Base-by-base conservation (phyloP, 2,797 vertebrate genomes). In the Pitangus sulphuratus region DNA sequence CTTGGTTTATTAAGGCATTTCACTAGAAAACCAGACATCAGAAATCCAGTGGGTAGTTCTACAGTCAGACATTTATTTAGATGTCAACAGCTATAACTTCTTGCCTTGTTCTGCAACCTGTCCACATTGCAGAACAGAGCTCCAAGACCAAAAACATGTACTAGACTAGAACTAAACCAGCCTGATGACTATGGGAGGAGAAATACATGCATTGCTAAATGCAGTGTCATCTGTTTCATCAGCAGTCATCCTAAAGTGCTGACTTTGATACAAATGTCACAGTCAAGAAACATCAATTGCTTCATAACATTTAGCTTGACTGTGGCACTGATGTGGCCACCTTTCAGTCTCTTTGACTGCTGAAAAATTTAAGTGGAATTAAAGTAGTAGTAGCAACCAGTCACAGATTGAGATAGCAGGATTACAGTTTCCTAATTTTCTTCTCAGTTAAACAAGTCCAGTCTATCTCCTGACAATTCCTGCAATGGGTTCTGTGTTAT, bases 321-420 rank as follows among this genome's bases (percentile, higher is more conserved):
- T 58, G 26, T n/a, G 35, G 47, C 42, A 65, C 50, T 68, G 70
- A 53, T 72, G 66, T 4, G 31, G 18, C 24, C 58, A 64, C 85
- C 71, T 68, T 85, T 83, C 65, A 75, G 57, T 54, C 24, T 74
- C 50, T 69, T 70, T 0, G 0, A 65, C 7, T 69, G 35, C 60
- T 89, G 39, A 89, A 95, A 94, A 77, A 47, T 65, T 57, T 51
- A 75, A 39, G 61, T 51, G 51, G 72, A 89, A 92, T 94, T 89
- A 93, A 86, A 26, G n/a, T 81, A 64, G 48, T 60, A 42, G 56
- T 45, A 80, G n/a, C 45, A 89, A 91, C 71, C 57, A 61, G 57
- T 68, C 37, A 83, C 57, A 87, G 61, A 71, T 1, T 60, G 47
- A 90, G 82, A 81, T 40, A 87, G 57, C 44, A 78, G 39, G 53